A percentile compares a stretch with the other conserved stretches of the same genome.
These are phyloP conservation scores for Ciconia maguari DNA, from an alignment of 2,113 vertebrate species.

Conservation along the genomic window DNA sequence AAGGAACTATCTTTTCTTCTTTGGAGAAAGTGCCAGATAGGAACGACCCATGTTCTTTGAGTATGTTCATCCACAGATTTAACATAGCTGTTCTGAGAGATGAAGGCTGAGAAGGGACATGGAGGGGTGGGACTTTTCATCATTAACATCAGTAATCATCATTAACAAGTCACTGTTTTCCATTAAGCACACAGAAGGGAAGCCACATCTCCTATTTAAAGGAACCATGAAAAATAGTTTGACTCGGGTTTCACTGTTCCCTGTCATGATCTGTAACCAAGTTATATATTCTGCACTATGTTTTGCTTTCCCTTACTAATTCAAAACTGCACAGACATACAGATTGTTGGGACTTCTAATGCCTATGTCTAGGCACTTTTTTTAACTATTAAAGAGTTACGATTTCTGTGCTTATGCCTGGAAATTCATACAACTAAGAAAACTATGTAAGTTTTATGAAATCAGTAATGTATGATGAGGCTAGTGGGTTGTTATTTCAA, in stretches of 20 bases:
- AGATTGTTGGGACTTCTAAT: not conserved
- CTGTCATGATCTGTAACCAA: not conserved
- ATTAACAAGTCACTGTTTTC: not conserved
- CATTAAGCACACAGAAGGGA: not conserved
- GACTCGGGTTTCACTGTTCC: not conserved
- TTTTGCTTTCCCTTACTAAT: not conserved
- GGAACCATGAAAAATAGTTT: not conserved
- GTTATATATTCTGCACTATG: not conserved
- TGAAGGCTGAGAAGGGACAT: not conserved
- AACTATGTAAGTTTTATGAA: not conserved
- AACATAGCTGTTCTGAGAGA: not conserved
- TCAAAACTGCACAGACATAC: not conserved
- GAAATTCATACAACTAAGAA: not conserved
- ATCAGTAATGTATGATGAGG: not conserved
- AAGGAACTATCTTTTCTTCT: not conserved
- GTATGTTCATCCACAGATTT: not conserved
- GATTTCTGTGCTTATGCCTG: not conserved
- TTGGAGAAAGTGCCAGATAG: not conserved
- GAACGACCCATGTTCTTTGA: accelerated
- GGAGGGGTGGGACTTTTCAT: not conserved
- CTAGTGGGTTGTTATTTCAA: not conserved
- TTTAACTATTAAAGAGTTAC: not conserved
- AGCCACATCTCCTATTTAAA: not conserved
- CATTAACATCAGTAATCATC: not conserved
- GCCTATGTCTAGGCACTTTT: not conserved